Percentiles rank a stretch among this genome's conserved stretches.
Conservation (phyloP, 2,888 invertebrate genomes). For the Melieria omissa region DNA sequence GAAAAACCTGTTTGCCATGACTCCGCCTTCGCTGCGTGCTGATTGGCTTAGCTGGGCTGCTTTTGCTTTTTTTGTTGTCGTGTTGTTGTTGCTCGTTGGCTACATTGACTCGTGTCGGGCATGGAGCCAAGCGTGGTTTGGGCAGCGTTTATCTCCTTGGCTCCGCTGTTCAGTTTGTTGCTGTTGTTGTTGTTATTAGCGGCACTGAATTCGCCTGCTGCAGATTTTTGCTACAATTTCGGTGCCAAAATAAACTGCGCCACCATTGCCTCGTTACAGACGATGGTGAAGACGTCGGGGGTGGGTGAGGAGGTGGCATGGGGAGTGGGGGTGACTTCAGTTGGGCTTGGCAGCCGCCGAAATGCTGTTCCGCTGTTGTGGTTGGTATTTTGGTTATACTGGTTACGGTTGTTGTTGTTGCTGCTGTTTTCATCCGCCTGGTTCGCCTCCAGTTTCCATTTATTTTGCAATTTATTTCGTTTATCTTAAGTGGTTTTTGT, state of each 20-base stretch:
- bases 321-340: too few species aligned
- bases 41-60: slow-evolving; percentile 57
- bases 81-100: background rate
- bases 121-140: slow-evolving; percentile 7
- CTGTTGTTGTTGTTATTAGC: slow-evolving; percentile 10
- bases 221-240: slow-evolving; percentile 25
- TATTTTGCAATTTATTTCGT: slow-evolving; percentile 47
- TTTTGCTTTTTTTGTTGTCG: slow-evolving; percentile 32
- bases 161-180: background rate
- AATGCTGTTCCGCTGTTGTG: too few species aligned
- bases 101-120: too few species aligned
- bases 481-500: slow-evolving; percentile 47
- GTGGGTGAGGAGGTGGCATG: too few species aligned
- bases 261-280: slow-evolving; percentile 9
- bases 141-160: slow-evolving; percentile 39
- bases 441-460: slow-evolving; percentile 28
- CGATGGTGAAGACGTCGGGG: background rate
- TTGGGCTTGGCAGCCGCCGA: too few species aligned
- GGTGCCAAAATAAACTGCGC: slow-evolving; percentile 22
- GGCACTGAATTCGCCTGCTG: slow-evolving; percentile 1
- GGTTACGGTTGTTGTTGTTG: slow-evolving; percentile 24
- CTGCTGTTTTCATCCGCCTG: slow-evolving; percentile 22
- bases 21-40: slow-evolving; percentile 61
- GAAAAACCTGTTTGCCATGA: slow-evolving; percentile 55
- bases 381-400: background rate